A percentile compares a stretch with the other conserved stretches of the same genome.
These are phyloP conservation scores for Apis florea DNA, from an alignment of 1,140 invertebrate genomes.

Conservation along the genomic window DNA sequence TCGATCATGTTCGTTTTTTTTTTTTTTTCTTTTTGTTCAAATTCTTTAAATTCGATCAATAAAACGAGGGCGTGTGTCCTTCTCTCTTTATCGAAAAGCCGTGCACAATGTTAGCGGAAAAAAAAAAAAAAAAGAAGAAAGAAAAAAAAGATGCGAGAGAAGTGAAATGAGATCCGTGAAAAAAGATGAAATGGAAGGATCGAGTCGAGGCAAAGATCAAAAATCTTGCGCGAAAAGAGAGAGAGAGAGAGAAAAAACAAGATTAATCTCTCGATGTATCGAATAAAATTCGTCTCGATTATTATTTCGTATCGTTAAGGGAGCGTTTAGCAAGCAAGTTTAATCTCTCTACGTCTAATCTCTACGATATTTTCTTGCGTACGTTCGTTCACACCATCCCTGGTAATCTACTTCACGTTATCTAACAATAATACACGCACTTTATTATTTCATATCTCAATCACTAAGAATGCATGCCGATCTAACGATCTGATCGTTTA, in stretches of 20 bases:
- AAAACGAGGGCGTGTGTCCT: neutral
- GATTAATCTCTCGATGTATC: too few species aligned
- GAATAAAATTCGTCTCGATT: too few species aligned
- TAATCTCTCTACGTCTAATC: slow-evolving; percentile 40
- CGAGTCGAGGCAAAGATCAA: too few species aligned
- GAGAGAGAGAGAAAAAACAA: slow-evolving; percentile 17
- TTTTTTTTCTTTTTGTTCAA: neutral
- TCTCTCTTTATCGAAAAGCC: slow-evolving; percentile 49
- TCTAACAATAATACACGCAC: slow-evolving; percentile 36
- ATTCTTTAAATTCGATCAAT: neutral
- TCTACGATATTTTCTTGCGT: slow-evolving; percentile 5
- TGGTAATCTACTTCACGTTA: slow-evolving; percentile 11
- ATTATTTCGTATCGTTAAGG: slow-evolving; percentile 47
- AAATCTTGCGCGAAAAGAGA: neutral
- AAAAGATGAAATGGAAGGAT: neutral
- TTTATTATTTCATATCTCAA: slow-evolving; percentile 20
- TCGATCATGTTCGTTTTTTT: too few species aligned
- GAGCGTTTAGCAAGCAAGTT: slow-evolving; percentile 25
- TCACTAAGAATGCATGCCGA: slow-evolving; percentile 47
- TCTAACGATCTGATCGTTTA: slow-evolving; percentile 67
- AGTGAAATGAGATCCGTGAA: neutral
- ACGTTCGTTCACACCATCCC: slow-evolving; percentile 29
- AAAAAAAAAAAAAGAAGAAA: too few species aligned
- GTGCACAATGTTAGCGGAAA: slow-evolving; percentile 49
- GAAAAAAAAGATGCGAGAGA: too few species aligned